Conservation (phyloP, 1,140 invertebrate genomes). For the Drosophila equinoxialis region DNA sequence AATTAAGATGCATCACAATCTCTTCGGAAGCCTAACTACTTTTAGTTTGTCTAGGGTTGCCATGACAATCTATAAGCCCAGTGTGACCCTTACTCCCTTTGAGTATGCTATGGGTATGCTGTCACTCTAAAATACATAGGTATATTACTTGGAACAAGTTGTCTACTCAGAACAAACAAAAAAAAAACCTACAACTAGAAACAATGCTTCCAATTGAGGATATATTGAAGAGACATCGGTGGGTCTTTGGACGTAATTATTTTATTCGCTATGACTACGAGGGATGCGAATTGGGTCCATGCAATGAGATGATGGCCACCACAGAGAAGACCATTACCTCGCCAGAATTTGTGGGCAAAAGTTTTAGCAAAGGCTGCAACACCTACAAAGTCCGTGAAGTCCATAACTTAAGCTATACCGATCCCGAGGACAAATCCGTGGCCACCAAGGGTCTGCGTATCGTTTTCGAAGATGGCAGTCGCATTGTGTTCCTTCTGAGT, state of each 20-base stretch:
- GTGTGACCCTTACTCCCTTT: no score
- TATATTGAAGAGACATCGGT: conserved; percentile 95
- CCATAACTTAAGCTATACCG: conserved; percentile 97
- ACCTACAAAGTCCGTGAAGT: conserved; percentile 89
- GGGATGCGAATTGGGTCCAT: conserved; percentile 93
- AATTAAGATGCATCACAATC: no score
- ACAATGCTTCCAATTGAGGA: no score
- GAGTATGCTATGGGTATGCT: no score
- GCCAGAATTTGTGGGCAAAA: conserved; percentile 87
- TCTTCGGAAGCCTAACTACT: no score
- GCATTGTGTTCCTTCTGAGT: conserved; percentile 96
- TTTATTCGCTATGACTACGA: conserved; percentile 99
- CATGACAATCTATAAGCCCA: no score
- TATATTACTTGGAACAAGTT: no score
- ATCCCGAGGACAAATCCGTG: conserved; percentile 96
- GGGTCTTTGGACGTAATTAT: conserved; percentile 96
- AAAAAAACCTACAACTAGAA: no score
- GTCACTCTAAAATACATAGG: no score
- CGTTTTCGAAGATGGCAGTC: conserved; percentile 95
- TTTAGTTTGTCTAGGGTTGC: no score
- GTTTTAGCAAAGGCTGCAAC: conserved; percentile 86
- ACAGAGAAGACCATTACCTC: conserved; percentile 88
- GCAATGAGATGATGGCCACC: conserved; percentile 93
- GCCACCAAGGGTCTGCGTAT: conserved; percentile 96
- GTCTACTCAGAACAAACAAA: no score